Evolutionary conservation across 2,888 invertebrate genomes (phyloP).

Genomic region (Holacanthella duospinosa): DNA sequence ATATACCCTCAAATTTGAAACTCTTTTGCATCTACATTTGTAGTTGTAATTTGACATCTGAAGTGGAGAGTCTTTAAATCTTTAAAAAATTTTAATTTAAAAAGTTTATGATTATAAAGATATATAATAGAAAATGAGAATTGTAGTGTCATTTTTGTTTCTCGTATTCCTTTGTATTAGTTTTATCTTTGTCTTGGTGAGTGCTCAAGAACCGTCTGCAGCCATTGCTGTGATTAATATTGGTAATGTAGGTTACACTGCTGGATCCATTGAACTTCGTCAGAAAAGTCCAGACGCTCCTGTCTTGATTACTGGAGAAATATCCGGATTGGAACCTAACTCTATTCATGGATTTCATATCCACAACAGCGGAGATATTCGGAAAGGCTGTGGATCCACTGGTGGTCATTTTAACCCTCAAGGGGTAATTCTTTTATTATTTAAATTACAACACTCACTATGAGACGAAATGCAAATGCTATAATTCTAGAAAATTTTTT

Average conservation of each 20-base stretch:
- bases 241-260: neutral
- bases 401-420: conserved; percentile 27
- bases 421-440: conserved; percentile 14
- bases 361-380: conserved; percentile 5
- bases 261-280: neutral
- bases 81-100: too few species aligned
- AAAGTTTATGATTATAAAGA: too few species aligned
- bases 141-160: too few species aligned
- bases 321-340: neutral
- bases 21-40: too few species aligned
- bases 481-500: neutral
- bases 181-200: neutral
- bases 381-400: conserved; percentile 19
- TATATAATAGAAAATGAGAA: too few species aligned
- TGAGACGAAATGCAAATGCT: neutral
- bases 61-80: too few species aligned
- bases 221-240: conserved; percentile 8
- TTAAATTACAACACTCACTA: too few species aligned
- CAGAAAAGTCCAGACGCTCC: neutral
- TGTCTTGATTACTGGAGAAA: conserved; percentile 3
- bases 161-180: too few species aligned
- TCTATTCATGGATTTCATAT: conserved; percentile 8
- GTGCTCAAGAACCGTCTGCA: neutral
- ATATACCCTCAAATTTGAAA: too few species aligned
- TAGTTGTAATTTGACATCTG: too few species aligned